A percentile compares a stretch with the other conserved stretches of the same genome.
Evolutionary conservation across 2,888 invertebrate genomes (phyloP).

Genomic region (Apantesis nais): DNA sequence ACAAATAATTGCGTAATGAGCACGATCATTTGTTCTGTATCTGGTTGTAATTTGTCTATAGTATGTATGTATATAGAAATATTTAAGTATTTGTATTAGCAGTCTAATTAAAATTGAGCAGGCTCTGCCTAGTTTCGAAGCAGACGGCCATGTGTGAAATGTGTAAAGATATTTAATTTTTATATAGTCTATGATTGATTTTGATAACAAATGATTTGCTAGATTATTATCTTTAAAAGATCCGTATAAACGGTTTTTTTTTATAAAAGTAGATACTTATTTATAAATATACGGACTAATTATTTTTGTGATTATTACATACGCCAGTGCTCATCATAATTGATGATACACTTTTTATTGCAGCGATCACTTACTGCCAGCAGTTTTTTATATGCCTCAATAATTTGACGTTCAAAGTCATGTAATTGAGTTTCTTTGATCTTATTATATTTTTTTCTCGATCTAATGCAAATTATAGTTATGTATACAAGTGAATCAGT

Average conservation of each 20-base stretch:
- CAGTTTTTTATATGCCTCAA: conserved; percentile 3
- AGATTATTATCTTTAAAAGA: background rate
- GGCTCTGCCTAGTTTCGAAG: too few relatives aligned
- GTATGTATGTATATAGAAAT: too few relatives aligned
- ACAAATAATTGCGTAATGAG: too few relatives aligned
- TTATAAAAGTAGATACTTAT: background rate
- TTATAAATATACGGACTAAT: background rate
- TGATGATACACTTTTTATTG: conserved; percentile 4
- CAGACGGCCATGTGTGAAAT: too few relatives aligned
- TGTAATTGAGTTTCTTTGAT: conserved; percentile 18
- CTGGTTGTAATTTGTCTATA: too few relatives aligned
- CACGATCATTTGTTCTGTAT: too few relatives aligned
- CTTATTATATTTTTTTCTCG: background rate
- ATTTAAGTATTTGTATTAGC: too few relatives aligned
- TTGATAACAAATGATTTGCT: background rate
- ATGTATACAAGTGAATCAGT: conserved; percentile 5
- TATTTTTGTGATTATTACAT: background rate
- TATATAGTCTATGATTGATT: background rate
- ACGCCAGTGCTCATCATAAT: background rate
- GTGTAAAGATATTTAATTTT: too few relatives aligned
- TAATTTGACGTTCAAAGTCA: conserved; percentile 10
- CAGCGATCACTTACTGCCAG: background rate
- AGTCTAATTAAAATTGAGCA: too few relatives aligned
- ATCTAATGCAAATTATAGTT: background rate
- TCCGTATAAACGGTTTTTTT: background rate